A percentile compares a stretch with the other conserved stretches of the same genome.
These are phyloP conservation scores for Microcebus tavaratra DNA, from an alignment of 2,113 vertebrate genomes.

Conservation along the genomic window DNA sequence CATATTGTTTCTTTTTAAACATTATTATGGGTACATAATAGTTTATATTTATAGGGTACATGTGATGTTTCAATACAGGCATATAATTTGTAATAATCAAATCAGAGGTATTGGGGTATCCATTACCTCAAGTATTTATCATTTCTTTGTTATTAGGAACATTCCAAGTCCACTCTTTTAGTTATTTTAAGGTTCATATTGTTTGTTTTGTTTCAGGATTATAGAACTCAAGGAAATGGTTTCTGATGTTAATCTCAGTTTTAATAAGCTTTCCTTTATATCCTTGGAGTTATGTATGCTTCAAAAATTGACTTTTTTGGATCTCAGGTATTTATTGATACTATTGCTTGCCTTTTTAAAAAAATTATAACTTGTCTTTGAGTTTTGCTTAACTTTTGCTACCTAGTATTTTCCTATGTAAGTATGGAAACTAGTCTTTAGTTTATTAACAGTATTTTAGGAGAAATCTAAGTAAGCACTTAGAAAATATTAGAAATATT, in stretches of 20 bases:
- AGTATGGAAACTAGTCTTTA: conserved; percentile 7
- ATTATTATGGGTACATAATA: no score
- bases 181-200: no score
- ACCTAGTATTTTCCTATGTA: not conserved
- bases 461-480: not conserved
- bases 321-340: conserved; percentile 90
- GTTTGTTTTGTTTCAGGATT: conserved; percentile 86
- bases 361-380: not conserved
- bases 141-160: no score
- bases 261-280: conserved; percentile 92
- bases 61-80: no score
- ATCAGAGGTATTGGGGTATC: no score
- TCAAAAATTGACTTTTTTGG: conserved; percentile 90
- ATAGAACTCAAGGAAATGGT: conserved; percentile 88
- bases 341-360: not conserved
- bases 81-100: no score
- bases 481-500: not conserved
- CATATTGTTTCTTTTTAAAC: not conserved
- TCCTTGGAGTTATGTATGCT: conserved; percentile 88
- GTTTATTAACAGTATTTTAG: not conserved
- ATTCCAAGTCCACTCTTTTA: no score
- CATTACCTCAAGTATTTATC: no score
- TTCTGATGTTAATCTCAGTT: conserved; percentile 91
- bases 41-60: no score
- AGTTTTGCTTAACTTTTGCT: not conserved